phyloP scores from a whole-genome alignment of 35 echinoderm and acorn worm species.

The Chiridota heheva region DNA sequence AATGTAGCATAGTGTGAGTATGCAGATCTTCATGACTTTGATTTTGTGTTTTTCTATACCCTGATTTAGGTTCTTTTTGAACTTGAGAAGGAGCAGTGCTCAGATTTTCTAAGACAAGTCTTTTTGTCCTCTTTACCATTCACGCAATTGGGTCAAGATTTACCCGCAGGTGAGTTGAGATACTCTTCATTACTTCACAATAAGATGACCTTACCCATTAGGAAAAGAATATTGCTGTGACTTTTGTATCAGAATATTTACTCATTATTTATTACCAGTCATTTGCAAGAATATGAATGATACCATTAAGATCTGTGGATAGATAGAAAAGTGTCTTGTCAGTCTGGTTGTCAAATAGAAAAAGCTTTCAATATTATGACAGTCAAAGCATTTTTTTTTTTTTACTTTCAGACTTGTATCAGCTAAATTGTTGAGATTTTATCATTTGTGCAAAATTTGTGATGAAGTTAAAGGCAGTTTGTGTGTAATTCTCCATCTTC shows the following conservation, averaged over 20 bases:
- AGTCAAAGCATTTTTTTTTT: no score
- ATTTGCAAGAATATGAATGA: not conserved
- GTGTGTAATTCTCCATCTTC: no score
- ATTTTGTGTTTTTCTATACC: not conserved
- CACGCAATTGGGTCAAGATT: not conserved
- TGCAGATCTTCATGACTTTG: not conserved
- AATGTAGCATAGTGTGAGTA: not conserved
- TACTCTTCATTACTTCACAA: not conserved
- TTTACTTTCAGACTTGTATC: no score
- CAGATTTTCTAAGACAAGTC: conserved; percentile 17
- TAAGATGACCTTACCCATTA: not conserved
- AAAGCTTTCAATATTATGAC: no score
- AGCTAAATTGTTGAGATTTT: no score
- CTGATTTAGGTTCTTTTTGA: conserved; percentile 8
- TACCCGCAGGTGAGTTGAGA: not conserved
- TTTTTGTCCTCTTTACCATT: not conserved
- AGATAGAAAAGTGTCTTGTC: no score
- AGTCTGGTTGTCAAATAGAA: no score
- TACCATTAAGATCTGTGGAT: no score
- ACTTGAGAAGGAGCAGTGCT: conserved; percentile 36
- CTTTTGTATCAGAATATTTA: not conserved
- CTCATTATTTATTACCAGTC: not conserved
- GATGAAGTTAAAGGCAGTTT: no score
- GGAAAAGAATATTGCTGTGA: not conserved
- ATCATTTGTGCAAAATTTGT: no score